These are phyloP conservation scores for Nyctibius grandis DNA, from an alignment of 2,797 vertebrate genomes.

Conservation along the genomic window DNA sequence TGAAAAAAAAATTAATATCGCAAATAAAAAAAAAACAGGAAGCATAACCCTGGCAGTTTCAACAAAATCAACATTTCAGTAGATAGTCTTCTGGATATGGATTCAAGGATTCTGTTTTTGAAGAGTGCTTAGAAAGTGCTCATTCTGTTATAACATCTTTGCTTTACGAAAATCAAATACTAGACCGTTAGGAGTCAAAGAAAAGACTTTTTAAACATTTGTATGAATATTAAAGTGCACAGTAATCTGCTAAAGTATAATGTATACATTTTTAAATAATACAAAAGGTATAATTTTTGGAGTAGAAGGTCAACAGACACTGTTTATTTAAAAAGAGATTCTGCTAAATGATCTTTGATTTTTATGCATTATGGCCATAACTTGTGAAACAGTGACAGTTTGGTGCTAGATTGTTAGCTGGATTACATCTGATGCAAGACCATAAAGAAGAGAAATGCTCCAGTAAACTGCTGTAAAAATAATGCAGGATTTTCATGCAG, in stretches of 20 bases:
- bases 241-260: not conserved
- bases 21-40: not conserved
- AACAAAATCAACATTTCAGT: not conserved
- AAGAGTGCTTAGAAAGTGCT: not conserved
- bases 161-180: not conserved
- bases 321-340: not conserved
- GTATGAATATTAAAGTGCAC: not conserved
- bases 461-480: not conserved
- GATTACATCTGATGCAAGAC: not conserved
- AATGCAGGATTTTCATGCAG: not conserved
- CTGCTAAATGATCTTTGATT: not conserved
- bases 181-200: not conserved
- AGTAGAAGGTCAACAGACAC: not conserved
- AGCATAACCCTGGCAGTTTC: not conserved
- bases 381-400: not conserved
- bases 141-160: not conserved
- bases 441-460: not conserved
- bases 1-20: not conserved
- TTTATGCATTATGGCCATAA: not conserved
- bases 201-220: not conserved
- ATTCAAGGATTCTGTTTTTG: not conserved
- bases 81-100: not conserved
- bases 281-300: not conserved
- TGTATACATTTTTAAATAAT: not conserved
- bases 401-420: not conserved